phyloP scores from a whole-genome alignment of 2,113 vertebrate genomes.

The Chaetodon auriga region DNA sequence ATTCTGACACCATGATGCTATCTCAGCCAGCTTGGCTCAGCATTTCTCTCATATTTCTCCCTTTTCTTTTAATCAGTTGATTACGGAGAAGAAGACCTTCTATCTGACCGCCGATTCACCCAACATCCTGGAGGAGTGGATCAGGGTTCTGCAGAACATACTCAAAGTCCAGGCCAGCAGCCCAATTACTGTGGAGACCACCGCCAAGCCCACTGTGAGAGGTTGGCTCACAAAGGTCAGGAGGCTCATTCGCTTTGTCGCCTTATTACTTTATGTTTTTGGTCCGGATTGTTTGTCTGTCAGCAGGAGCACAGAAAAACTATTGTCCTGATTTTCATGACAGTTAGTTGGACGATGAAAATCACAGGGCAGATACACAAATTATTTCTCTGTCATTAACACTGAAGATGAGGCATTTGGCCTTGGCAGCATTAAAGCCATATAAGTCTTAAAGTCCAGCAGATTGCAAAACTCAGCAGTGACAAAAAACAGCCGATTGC shows the following conservation, averaged over 20 bases:
- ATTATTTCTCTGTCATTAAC: too few relatives aligned
- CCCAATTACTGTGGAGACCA: constrained; percentile 77
- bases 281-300: too few relatives aligned
- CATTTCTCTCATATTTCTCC: constrained; percentile 39
- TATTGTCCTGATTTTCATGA: too few relatives aligned
- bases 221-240: constrained; percentile 94
- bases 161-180: constrained; percentile 89
- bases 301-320: too few relatives aligned
- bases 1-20: constrained; percentile 36
- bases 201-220: constrained; percentile 86
- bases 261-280: too few relatives aligned
- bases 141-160: constrained; percentile 90
- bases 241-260: background rate
- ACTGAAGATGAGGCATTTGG: too few relatives aligned
- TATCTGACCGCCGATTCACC: constrained; percentile 92
- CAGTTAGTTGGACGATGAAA: too few relatives aligned
- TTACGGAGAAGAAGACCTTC: constrained; percentile 92
- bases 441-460: too few relatives aligned
- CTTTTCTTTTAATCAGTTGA: constrained; percentile 79
- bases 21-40: constrained; percentile 41
- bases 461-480: too few relatives aligned
- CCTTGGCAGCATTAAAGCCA: too few relatives aligned
- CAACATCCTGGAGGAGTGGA: constrained; percentile 94
- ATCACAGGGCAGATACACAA: too few relatives aligned
- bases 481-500: too few relatives aligned